Evolutionary conservation across 2,113 vertebrate species (phyloP), one percentile per base, ranked within the genome.

Genomic region (Prunella himalayana): DNA sequence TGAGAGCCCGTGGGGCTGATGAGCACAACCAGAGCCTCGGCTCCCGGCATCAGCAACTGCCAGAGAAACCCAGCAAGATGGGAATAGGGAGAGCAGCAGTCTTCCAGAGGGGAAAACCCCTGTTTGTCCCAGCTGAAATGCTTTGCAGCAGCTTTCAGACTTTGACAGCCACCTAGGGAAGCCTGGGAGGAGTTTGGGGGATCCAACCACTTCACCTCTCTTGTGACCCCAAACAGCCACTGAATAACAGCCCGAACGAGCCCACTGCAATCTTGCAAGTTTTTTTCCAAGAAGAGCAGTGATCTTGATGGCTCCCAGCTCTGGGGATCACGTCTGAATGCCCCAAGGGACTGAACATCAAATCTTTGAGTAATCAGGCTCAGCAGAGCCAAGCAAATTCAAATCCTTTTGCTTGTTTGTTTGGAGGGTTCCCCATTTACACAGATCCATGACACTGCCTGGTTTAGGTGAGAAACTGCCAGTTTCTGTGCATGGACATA

Each of bases 211-310:
- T 59, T 73, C 56, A 16, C 16, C 24, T 44, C 66, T 51, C 15
- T 50, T 68, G 86, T 72, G 73, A 59, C 49, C 53, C 69, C 49
- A 5, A 23, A 44, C 14, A 53, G 6, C 37, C 47, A 33, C 60
- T 5, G 22, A 6, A 2, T 2, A 31, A 17, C 0, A 0, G 35
- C 27, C 73, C 70, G 39, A 47, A 57, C 0, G 0, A 50, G 27
- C 49, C 11, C 44, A 20, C 31, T 2, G n/a, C 15, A 21, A 6
- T 33, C 68, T 44, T 35, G 9, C 8, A 65, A 27, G 3, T 4
- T 51, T 47, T 72, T 61, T 59, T 3, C 24, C 7, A 8, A 60
- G 41, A 75, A 37, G 4, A 72, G 13, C 61, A 23, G n/a, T 31
- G 47, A 79, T 56, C n/a, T 57, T 53, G 25, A 63, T 53, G 79